Conservation (phyloP, 2,113 vertebrate species). For the Phalacrocorax aristotelis region DNA sequence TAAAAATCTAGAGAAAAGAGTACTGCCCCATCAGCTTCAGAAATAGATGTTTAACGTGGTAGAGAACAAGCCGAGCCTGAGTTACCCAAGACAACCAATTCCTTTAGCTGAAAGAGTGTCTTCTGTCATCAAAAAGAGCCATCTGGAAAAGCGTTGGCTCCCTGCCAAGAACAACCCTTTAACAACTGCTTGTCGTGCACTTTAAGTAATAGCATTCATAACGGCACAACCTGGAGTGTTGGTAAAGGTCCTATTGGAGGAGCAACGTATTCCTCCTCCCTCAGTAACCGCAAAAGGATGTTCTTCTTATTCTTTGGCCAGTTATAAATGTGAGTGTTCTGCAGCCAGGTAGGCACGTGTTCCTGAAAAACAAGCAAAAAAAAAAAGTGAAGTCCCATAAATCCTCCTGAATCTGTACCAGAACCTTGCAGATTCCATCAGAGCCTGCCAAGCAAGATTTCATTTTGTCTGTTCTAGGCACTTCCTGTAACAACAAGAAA, state of each 20-base stretch:
- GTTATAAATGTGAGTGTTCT: constrained; percentile 88
- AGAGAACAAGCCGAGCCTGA: constrained; percentile 47
- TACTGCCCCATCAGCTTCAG: constrained; percentile 29
- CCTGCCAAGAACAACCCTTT: neutral
- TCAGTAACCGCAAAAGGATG: constrained; percentile 87
- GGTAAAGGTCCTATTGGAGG: constrained; percentile 79
- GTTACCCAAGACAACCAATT: constrained; percentile 51
- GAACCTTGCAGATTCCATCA: constrained; percentile 9
- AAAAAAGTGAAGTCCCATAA: neutral
- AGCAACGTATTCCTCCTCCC: constrained; percentile 88
- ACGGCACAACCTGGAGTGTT: constrained; percentile 84
- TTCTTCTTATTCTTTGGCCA: constrained; percentile 89
- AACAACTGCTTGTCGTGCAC: neutral
- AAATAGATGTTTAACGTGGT: constrained; percentile 44
- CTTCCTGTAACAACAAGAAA: constrained; percentile 34
- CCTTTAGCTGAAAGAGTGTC: constrained; percentile 44
- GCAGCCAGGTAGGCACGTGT: constrained; percentile 91
- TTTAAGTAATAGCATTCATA: constrained; percentile 56
- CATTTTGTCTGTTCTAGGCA: constrained; percentile 42
- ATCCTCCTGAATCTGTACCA: constrained; percentile 23
- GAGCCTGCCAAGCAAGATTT: constrained; percentile 38
- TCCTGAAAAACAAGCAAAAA: constrained; percentile 68
- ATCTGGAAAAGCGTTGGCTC: neutral
- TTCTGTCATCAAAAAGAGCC: constrained; percentile 40
- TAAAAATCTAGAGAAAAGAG: neutral